Evolutionary conservation across 2,797 vertebrate genomes (phyloP).

Genomic region (Hyperoplus lanceolatus): DNA sequence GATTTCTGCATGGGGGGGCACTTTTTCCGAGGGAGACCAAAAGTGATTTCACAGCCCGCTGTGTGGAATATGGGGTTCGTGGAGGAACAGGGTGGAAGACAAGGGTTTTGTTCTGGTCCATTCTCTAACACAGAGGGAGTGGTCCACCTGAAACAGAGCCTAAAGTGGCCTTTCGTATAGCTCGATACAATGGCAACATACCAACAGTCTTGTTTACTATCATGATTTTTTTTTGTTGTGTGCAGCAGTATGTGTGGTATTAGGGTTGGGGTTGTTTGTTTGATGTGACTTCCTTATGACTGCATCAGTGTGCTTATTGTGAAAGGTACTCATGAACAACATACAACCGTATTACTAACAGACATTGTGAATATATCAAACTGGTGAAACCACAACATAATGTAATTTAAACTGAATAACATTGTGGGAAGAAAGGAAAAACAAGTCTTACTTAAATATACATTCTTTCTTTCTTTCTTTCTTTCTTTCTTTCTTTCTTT

Average conservation of each 20-base stretch:
- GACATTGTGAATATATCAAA: neutral
- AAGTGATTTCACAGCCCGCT: conserved; percentile 83
- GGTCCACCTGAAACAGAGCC: conserved; percentile 72
- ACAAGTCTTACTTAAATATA: neutral
- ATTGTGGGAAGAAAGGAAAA: no score
- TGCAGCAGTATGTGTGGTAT: conserved; percentile 5
- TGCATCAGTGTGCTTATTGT: neutral
- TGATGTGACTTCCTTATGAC: neutral
- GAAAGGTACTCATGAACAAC: neutral
- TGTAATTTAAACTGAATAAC: no score
- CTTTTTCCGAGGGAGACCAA: conserved; percentile 75
- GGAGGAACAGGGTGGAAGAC: conserved; percentile 70
- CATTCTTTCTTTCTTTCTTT: no score
- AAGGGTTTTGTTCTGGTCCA: conserved; percentile 79
- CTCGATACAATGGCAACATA: conserved; percentile 53
- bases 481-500: no score
- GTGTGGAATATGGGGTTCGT: conserved; percentile 77
- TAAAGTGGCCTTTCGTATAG: conserved; percentile 60
- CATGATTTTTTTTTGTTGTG: conserved; percentile 10
- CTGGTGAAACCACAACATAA: neutral
- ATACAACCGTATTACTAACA: no score
- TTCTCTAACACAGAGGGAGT: conserved; percentile 70
- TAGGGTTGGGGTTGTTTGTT: neutral
- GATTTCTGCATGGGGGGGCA: conserved; percentile 78
- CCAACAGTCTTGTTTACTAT: conserved; percentile 33